Evolutionary conservation across 2,797 vertebrate species (phyloP).

Genomic region (Pampus argenteus): DNA sequence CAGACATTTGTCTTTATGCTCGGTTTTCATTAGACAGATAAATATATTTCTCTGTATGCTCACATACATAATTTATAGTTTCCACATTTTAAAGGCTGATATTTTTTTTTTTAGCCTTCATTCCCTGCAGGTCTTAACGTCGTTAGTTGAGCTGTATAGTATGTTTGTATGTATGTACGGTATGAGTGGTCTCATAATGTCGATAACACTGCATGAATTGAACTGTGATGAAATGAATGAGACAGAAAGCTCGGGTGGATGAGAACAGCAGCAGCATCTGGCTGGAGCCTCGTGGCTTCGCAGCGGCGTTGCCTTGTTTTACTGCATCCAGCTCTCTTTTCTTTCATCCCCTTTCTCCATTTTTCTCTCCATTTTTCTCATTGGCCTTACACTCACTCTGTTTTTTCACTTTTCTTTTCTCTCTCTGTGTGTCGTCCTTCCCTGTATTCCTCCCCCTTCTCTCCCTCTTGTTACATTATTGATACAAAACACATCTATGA

Average conservation of each 20-base stretch:
- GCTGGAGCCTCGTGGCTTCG: slow-evolving; percentile 22
- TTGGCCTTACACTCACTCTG: neutral
- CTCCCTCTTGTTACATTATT: slow-evolving; percentile 55
- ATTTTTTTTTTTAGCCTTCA: neutral
- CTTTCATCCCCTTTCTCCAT: neutral
- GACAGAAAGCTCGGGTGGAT: slow-evolving; percentile 4
- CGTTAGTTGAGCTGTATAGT: neutral
- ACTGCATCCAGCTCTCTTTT: slow-evolving; percentile 10
- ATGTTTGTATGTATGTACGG: slow-evolving; percentile 23
- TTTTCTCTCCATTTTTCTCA: too few relatives aligned
- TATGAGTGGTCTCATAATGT: slow-evolving; percentile 7
- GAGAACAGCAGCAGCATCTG: slow-evolving; percentile 10
- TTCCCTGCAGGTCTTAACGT: neutral
- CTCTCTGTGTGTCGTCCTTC: neutral
- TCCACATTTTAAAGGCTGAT: neutral
- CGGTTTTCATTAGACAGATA: neutral
- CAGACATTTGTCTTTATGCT: neutral
- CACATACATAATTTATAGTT: neutral
- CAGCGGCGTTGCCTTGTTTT: slow-evolving; percentile 20
- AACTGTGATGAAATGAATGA: slow-evolving; percentile 33
- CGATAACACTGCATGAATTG: slow-evolving; percentile 35
- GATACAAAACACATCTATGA: slow-evolving; percentile 50
- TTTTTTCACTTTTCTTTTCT: neutral
- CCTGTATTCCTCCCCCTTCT: neutral
- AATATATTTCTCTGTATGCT: neutral